phyloP scores from a whole-genome alignment of 2,113 vertebrate genomes.

The Castor canadensis region DNA sequence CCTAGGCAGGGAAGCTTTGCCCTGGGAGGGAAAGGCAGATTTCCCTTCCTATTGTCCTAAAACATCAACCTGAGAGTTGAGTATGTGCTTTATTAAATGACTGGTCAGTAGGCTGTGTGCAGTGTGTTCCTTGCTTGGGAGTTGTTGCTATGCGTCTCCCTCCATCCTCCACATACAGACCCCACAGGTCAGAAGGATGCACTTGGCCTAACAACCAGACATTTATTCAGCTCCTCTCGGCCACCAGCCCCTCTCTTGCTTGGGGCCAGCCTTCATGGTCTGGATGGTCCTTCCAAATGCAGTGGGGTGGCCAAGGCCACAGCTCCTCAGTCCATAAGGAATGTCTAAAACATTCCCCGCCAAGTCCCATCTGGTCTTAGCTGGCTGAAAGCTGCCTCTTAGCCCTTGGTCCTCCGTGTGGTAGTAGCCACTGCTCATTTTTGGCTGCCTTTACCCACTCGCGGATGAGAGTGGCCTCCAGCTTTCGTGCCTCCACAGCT shows the following conservation, averaged over 20 bases:
- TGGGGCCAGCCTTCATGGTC: background rate
- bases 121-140: background rate
- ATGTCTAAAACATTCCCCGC: background rate
- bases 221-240: background rate
- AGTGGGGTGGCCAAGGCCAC: accelerated
- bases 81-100: slow-evolving; percentile 74
- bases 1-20: background rate
- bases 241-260: no score
- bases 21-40: background rate
- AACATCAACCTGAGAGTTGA: background rate
- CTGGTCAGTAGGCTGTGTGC: background rate
- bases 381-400: background rate
- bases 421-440: accelerated
- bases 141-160: accelerated
- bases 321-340: background rate
- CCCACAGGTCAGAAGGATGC: background rate
- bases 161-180: background rate
- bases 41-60: background rate
- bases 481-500: slow-evolving; percentile 83
- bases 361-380: accelerated
- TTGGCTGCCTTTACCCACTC: slow-evolving; percentile 85
- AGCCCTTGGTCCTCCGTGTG: background rate
- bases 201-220: accelerated
- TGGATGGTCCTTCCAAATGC: no score
- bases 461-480: slow-evolving; percentile 86